Percentiles rank a stretch among this genome's conserved stretches.
Conservation (phyloP, 2,113 vertebrate species). For the Candoia aspera region DNA sequence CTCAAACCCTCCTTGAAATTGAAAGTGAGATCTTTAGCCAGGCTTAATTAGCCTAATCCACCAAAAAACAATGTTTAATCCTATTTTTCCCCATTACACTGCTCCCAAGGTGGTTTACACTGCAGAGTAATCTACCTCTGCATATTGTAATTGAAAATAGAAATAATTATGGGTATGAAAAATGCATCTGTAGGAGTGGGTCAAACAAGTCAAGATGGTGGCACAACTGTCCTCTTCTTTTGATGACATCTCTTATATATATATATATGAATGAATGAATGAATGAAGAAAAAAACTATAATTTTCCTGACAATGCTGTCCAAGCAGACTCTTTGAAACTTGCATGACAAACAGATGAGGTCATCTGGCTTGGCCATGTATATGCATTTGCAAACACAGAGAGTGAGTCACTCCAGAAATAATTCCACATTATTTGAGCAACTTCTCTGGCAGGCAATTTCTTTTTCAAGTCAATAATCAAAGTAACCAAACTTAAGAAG, state of each 20-base stretch:
- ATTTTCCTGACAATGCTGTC: not conserved
- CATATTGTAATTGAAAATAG: not conserved
- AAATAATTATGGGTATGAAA: not conserved
- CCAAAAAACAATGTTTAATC: not conserved
- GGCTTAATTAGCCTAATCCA: not conserved
- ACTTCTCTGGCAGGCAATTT: not conserved
- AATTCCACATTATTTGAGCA: not conserved
- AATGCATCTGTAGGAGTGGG: not conserved
- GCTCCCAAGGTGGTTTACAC: not conserved
- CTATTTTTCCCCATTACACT: not conserved
- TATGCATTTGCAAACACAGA: not conserved
- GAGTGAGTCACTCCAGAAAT: not conserved
- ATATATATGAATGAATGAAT: not conserved
- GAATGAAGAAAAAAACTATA: not conserved
- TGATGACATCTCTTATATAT: not conserved
- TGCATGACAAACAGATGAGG: not conserved
- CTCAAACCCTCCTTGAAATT: not conserved
- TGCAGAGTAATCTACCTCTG: not conserved
- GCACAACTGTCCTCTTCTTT: not conserved
- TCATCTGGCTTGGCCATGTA: not conserved
- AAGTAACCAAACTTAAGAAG: not conserved
- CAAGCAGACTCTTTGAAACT: not conserved
- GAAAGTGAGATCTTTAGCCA: not conserved
- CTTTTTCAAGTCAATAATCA: not conserved
- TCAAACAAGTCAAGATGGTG: not conserved